These are phyloP conservation scores for Onychomys torridus DNA, from an alignment of 2,797 vertebrate species.

Conservation along the genomic window DNA sequence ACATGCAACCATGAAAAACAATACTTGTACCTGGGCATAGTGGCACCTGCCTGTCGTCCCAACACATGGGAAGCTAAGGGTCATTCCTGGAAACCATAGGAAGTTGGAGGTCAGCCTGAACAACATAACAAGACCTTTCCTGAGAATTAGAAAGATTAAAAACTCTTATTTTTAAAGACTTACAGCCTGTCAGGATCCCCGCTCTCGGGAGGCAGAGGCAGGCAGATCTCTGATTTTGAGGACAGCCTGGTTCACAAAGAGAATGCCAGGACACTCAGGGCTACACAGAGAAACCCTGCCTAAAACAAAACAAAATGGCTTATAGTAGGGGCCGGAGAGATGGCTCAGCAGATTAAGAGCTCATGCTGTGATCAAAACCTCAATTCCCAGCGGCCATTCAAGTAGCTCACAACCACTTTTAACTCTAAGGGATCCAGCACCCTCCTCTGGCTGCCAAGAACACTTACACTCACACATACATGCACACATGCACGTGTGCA, in stretches of 20 bases:
- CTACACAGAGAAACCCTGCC: background rate
- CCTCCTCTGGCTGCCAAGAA: background rate
- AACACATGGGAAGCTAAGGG: background rate
- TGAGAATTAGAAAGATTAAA: background rate
- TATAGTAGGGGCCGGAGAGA: background rate
- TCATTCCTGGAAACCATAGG: background rate
- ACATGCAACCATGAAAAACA: background rate
- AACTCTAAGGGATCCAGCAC: background rate
- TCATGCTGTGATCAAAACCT: background rate
- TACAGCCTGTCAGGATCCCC: background rate
- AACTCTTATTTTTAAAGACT: background rate
- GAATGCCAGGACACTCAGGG: background rate
- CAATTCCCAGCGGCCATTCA: background rate
- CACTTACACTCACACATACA: background rate
- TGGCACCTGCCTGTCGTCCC: background rate
- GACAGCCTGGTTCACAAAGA: background rate
- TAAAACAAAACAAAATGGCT: background rate
- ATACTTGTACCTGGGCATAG: too few species aligned
- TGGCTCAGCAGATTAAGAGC: background rate
- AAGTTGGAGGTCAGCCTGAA: background rate
- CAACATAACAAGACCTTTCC: background rate
- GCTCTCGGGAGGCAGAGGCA: too few species aligned
- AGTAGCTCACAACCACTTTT: background rate
- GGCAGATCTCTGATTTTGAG: rapidly evolving
- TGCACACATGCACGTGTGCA: rapidly evolving